Percentiles rank a stretch among this genome's conserved stretches.
Conservation (phyloP, 2,113 vertebrate genomes). For the Melanerpes formicivorus region DNA sequence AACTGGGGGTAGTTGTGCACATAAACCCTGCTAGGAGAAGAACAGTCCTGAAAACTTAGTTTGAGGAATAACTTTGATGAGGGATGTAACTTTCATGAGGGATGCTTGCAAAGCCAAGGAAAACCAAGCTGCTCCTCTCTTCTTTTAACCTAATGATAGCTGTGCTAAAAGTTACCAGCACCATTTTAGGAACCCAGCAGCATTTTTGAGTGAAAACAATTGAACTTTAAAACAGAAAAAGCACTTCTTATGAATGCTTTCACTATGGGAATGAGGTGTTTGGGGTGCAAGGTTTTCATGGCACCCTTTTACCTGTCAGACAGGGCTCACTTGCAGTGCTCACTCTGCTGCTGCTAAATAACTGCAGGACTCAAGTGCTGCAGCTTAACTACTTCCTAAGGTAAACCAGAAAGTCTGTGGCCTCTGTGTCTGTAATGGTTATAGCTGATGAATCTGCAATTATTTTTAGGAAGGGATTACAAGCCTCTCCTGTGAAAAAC, state of each 20-base stretch:
- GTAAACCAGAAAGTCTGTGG: not conserved
- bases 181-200: not conserved
- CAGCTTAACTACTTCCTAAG: not conserved
- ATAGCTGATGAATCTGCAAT: not conserved
- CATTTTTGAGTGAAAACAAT: not conserved
- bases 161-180: not conserved
- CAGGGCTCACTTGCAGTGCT: not conserved
- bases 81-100: not conserved
- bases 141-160: not conserved
- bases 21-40: not conserved
- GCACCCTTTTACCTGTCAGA: not conserved
- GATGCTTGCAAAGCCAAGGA: not conserved
- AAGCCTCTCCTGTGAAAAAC: not conserved
- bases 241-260: not conserved
- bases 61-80: not conserved
- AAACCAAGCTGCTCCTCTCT: not conserved
- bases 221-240: not conserved
- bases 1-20: not conserved
- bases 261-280: not conserved
- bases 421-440: not conserved
- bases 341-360: not conserved
- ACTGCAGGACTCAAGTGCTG: not conserved
- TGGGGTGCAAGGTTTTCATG: not conserved
- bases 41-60: not conserved
- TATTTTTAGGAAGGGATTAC: not conserved